A percentile compares a stretch with the other conserved stretches of the same genome.
These are phyloP conservation scores for Ladona fulva DNA, from an alignment of 1,140 invertebrate species.

Conservation along the genomic window DNA sequence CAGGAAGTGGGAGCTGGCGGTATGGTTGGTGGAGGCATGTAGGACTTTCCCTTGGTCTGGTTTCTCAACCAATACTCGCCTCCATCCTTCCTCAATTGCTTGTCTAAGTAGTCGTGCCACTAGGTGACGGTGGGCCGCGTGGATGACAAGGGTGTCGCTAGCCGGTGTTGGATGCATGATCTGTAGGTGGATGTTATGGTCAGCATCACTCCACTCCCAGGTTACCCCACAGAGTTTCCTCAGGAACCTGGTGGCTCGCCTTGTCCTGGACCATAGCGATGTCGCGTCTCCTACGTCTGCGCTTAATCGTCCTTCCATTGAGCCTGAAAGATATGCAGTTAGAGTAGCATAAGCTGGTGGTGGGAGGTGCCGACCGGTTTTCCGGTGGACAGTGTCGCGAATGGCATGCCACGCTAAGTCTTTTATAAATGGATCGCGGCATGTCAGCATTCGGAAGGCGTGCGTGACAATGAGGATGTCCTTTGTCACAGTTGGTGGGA, in stretches of 20 bases:
- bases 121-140: too few species aligned
- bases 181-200: conserved; percentile 15
- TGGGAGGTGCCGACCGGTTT: too few species aligned
- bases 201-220: conserved; percentile 22
- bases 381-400: too few species aligned
- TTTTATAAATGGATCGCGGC: too few species aligned
- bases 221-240: conserved; percentile 11
- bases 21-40: conserved; percentile 12
- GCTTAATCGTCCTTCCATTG: conserved; percentile 18
- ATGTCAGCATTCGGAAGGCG: too few species aligned
- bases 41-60: conserved; percentile 26
- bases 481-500: too few species aligned
- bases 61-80: conserved; percentile 12
- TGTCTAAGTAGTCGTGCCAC: conserved; percentile 17
- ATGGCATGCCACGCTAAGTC: too few species aligned
- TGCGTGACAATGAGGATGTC: too few species aligned
- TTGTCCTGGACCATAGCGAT: conserved; percentile 24
- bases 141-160: conserved; percentile 12
- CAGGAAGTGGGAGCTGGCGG: not conserved
- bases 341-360: too few species aligned
- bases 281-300: conserved; percentile 14
- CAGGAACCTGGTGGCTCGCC: conserved; percentile 3
- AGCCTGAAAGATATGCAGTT: too few species aligned
- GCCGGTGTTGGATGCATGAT: too few species aligned
- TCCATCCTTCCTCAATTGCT: conserved; percentile 18